phyloP scores from a whole-genome alignment of 2,888 invertebrate genomes.

The Epicampocera succincta region DNA sequence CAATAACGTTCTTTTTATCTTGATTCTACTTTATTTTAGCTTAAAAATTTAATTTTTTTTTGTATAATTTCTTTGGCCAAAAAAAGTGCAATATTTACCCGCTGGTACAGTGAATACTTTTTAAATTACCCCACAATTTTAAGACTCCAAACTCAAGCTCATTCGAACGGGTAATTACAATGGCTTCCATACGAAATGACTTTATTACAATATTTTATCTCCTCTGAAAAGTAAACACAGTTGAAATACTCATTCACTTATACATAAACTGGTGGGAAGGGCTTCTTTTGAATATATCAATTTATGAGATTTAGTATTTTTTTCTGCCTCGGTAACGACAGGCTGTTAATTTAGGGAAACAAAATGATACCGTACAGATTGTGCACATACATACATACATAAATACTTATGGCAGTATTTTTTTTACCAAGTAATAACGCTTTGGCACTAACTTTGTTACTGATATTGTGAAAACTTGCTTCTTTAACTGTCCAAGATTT shows the following conservation, averaged over 20 bases:
- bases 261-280: slow-evolving; percentile 44
- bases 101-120: slow-evolving; percentile 55
- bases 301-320: slow-evolving; percentile 36
- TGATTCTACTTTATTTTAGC: no score
- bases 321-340: not conserved
- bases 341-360: not conserved
- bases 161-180: slow-evolving; percentile 23
- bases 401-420: no score
- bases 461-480: no score
- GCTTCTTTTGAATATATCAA: slow-evolving; percentile 51
- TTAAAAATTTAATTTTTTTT: no score
- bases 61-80: not conserved
- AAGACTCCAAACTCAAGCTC: slow-evolving; percentile 54
- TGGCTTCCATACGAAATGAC: slow-evolving; percentile 41
- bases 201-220: slow-evolving; percentile 29
- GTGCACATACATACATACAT: no score
- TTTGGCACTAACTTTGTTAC: not conserved
- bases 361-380: slow-evolving; percentile 31
- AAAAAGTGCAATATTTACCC: not conserved
- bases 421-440: not conserved
- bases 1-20: no score
- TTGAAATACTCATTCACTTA: slow-evolving; percentile 16
- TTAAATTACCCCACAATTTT: slow-evolving; percentile 53
- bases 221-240: slow-evolving; percentile 25
- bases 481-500: no score